A percentile compares a stretch with the other conserved stretches of the same genome.
phyloP scores from a whole-genome alignment of 2,888 invertebrate species.

The Zaprionus bogoriensis region DNA sequence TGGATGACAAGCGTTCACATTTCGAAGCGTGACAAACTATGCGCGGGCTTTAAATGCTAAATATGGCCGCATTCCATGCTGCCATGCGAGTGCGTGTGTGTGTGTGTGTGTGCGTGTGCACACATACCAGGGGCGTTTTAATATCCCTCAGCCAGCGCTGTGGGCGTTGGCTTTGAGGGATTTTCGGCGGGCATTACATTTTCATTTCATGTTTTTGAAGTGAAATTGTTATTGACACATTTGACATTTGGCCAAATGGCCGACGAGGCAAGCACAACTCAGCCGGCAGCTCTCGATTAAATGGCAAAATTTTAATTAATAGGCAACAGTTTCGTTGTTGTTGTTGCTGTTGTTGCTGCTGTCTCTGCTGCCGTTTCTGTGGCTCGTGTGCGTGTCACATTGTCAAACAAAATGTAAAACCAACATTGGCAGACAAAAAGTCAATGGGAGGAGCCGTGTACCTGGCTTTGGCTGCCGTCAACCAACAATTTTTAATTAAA shows the following conservation, averaged over 20 bases:
- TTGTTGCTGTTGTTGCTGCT: conserved; percentile 18
- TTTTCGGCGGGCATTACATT: conserved; percentile 35
- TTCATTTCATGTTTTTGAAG: conserved; percentile 54
- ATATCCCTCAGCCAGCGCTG: conserved; percentile 15
- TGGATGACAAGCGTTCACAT: not conserved
- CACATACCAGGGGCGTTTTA: conserved; percentile 1
- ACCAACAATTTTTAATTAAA: conserved; percentile 70
- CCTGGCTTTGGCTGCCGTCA: conserved; percentile 20
- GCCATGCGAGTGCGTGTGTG: conserved; percentile 7
- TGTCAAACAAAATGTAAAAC: conserved; percentile 58
- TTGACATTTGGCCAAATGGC: conserved; percentile 60
- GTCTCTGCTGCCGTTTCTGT: conserved; percentile 24
- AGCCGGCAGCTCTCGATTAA: conserved; percentile 37
- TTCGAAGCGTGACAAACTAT: conserved; percentile 43
- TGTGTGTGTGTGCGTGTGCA: not conserved
- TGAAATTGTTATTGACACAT: conserved; percentile 72
- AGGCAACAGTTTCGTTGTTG: conserved; percentile 37
- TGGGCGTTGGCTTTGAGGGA: conserved; percentile 2
- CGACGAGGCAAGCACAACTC: conserved; percentile 2
- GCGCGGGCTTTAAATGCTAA: conserved; percentile 25
- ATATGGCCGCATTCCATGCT: conserved; percentile 23
- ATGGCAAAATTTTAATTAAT: conserved; percentile 74
- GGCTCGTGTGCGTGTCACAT: conserved; percentile 59
- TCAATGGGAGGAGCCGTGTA: not conserved
- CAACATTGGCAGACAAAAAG: conserved; percentile 34